Evolutionary conservation across 2,888 invertebrate genomes (phyloP).

Genomic region (Rutpela maculata): DNA sequence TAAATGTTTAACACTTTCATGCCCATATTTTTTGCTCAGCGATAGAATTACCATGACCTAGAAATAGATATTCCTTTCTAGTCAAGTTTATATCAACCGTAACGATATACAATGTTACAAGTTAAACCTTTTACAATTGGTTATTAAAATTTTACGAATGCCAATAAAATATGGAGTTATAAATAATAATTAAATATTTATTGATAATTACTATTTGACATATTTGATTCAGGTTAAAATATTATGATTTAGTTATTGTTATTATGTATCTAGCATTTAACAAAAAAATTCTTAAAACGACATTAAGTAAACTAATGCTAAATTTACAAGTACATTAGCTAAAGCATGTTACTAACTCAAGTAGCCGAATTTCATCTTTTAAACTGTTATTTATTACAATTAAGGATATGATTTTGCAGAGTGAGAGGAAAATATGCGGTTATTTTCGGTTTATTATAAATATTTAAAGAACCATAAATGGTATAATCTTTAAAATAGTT

Average conservation of each 20-base stretch:
- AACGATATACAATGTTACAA: constrained; percentile 26
- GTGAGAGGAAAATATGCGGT: no score
- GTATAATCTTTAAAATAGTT: no score
- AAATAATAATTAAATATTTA: constrained; percentile 32
- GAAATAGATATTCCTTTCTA: constrained; percentile 20
- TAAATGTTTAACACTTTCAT: constrained; percentile 51
- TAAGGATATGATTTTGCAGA: no score
- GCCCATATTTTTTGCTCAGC: constrained; percentile 43
- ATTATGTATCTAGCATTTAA: no score
- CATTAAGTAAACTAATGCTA: no score
- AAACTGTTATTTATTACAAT: no score
- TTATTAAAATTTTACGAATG: constrained; percentile 29
- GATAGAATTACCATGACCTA: constrained; percentile 31
- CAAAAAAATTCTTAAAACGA: no score
- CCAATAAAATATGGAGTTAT: constrained; percentile 17
- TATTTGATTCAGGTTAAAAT: constrained; percentile 11
- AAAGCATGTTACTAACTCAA: no score
- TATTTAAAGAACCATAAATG: no score
- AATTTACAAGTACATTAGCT: no score
- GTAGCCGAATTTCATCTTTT: no score
- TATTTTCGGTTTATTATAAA: no score
- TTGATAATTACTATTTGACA: constrained; percentile 6
- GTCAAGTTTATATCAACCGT: constrained; percentile 20
- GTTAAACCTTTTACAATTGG: constrained; percentile 19
- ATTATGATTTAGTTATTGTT: neutral